Evolutionary conservation across 2,113 vertebrate species (phyloP), one percentile per base, ranked within the genome.

Genomic region (Acrocephalus arundinaceus): DNA sequence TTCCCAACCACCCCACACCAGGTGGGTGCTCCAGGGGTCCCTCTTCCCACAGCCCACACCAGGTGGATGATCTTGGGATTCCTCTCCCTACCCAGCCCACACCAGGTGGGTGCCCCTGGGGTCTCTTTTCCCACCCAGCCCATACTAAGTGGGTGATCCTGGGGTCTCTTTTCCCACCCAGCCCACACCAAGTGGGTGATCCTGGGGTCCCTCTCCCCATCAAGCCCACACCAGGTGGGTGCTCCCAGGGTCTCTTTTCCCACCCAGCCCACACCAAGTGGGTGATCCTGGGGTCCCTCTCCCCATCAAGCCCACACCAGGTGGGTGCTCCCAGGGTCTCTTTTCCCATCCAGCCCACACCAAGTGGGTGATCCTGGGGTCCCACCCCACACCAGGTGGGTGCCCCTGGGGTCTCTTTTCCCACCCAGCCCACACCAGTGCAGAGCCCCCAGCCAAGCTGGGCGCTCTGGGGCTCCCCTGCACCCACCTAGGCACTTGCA

Each of bases 401-500:
- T 30, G 52, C 17, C 19, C 52, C 17, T 7, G 52, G 52, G 30
- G 28, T 33, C 12, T 25, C 37, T 54, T 58, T 45, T 61, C 74
- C 57, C 51, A 52, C 68, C 59, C 79, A 72, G 24, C 54, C 49
- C 61, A 10, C 8, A 24, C 8, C 35, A 5, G 8, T 0, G 3
- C 16, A 62, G 81, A 77, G n/a, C n/a, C 39, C n/a, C 6, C 0
- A 0, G 37, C 9, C 3, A 0, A 22, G 37, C 27, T 0, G 5
- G 55, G 59, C 2, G 8, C 25, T 27, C 31, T 0, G 0, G 51
- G 54, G 23, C 3, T 37, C 35, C 28, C 74, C 22, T 5, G 15
- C 31, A 19, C 13, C 25, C 20, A 94, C 96, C 85, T 79, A 23
- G 2, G n/a, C 46, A 21, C 3, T 1, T 2, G 55, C 6, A 7